Conservation (phyloP, 2,797 vertebrate genomes). For the Poecilia picta region DNA sequence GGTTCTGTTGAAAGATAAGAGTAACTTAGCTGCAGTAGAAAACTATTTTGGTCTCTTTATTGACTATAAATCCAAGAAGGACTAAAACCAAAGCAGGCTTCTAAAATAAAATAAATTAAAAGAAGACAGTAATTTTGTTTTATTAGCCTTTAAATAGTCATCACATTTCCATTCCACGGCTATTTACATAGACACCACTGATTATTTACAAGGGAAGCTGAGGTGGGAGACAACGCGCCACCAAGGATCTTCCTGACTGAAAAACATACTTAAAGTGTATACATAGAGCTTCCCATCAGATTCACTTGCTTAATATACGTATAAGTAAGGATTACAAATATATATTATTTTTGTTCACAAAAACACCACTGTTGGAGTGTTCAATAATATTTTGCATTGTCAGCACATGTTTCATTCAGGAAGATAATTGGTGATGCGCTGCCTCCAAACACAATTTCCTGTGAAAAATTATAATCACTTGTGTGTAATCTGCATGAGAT, state of each 20-base stretch:
- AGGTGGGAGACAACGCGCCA: neutral
- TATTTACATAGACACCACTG: neutral
- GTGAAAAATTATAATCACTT: neutral
- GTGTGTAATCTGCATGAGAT: neutral
- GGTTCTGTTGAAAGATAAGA: neutral
- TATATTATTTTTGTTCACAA: too few species aligned
- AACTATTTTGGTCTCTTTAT: neutral
- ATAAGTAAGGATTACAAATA: too few species aligned
- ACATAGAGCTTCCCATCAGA: neutral
- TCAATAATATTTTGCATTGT: neutral
- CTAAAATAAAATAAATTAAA: neutral
- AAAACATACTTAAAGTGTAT: neutral
- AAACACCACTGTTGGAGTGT: neutral
- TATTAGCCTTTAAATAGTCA: neutral
- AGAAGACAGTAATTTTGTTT: neutral
- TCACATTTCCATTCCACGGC: neutral
- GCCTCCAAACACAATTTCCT: neutral
- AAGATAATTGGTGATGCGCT: neutral
- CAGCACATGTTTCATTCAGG: neutral
- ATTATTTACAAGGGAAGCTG: neutral
- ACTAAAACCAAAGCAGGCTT: neutral
- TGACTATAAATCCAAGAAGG: neutral
- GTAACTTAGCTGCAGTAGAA: neutral
- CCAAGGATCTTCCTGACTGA: neutral
- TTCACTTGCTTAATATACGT: neutral